Evolutionary conservation across 2,888 invertebrate genomes (phyloP).

Genomic region (Ptilodon capucinus): DNA sequence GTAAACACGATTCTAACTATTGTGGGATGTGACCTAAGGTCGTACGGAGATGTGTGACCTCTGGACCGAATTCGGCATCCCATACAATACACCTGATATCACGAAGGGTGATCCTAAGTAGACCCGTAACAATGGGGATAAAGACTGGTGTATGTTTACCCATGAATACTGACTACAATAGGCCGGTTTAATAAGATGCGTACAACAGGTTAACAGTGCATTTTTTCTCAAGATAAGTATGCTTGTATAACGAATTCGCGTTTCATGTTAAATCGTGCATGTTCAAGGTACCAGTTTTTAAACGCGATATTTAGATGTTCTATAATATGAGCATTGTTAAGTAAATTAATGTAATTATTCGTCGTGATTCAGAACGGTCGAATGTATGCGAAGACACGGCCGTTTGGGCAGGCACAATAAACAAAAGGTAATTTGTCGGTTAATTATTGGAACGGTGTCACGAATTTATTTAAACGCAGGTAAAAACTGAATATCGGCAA

Average conservation of each 20-base stretch:
- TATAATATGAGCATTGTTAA: constrained; percentile 66
- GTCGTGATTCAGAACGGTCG: constrained; percentile 37
- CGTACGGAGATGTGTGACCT: constrained; percentile 64
- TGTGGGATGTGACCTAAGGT: constrained; percentile 73
- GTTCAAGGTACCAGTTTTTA: constrained; percentile 61
- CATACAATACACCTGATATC: constrained; percentile 67
- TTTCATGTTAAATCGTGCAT: constrained; percentile 79
- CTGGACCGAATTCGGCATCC: constrained; percentile 62
- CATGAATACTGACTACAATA: constrained; percentile 76
- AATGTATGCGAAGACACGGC: constrained; percentile 37
- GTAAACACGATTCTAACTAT: constrained; percentile 66
- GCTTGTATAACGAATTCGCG: constrained; percentile 81
- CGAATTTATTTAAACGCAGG: not conserved
- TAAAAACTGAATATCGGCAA: too few species aligned
- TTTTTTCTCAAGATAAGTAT: constrained; percentile 77
- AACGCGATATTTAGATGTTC: constrained; percentile 76
- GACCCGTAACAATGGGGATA: constrained; percentile 73
- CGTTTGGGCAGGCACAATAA: constrained; percentile 34
- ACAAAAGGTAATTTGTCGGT: constrained; percentile 37
- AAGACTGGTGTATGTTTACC: constrained; percentile 80
- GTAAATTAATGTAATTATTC: constrained; percentile 68
- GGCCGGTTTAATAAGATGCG: constrained; percentile 72
- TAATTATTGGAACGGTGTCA: constrained; percentile 26
- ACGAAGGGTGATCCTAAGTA: constrained; percentile 79
- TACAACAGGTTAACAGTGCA: constrained; percentile 74